Base-by-base conservation (phyloP, 2,888 invertebrate genomes). In the Ornithoptera priamus region DNA sequence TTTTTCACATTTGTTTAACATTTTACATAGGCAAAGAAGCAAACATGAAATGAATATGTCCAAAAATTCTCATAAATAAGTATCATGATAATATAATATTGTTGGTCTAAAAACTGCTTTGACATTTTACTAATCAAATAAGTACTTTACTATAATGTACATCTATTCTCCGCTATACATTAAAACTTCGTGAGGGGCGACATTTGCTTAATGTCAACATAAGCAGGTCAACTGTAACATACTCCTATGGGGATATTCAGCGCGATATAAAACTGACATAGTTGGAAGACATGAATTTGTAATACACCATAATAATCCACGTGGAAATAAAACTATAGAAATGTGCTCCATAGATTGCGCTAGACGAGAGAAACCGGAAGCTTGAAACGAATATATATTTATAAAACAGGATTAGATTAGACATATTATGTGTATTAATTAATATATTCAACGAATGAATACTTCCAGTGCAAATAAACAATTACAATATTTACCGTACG, bases 161-260 rank as follows among this genome's bases (percentile, higher is more conserved):
- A n/a, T 53, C n/a, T 53, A 53, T 53, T 53, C 18, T 53, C 18
- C 18, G n/a, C n/a, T n/a, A 53, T 53, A 50, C 50, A 42, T 20
- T 57, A 36, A n/a, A 15, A 58, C 58, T 58, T 7, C 58, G 22
- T 24, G 2, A 2, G 58, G 10, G 39, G 58, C 46, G 57, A 57
- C 65, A 56, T 65, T 69, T 36, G 50, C 56, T 69, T 60, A 39
- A 68, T 68, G 50, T 46, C 61, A 36, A 61, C 56, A 46, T 30
- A 56, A 24, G 57, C 56, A 69, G 56, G 61, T 69, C 50, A 57
- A 57, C 46, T 61, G 69, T 46, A 46, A 69, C 65, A 5, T 22
- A 12, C 53, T 50, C 62, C 61, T 62, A 30, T 61, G 64, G 69
- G 69, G 22, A 61, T 30, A 36, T 24, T 56, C 53, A 62, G 36